Base-by-base conservation (phyloP, 2,888 invertebrate species). In the Horisme vitalbata region DNA sequence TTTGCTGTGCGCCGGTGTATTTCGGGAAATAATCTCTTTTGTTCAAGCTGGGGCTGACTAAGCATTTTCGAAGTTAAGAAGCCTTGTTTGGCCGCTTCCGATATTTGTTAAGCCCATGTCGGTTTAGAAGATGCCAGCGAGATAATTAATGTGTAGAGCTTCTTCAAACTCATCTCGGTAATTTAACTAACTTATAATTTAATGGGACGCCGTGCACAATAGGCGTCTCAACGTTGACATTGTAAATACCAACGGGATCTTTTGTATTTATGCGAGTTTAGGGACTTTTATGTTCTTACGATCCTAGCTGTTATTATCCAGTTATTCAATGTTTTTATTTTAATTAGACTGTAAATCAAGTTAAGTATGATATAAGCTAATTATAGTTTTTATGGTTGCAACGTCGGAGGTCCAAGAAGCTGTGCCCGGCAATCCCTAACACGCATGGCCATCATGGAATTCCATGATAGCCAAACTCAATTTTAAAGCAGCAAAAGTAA, bases 101-200 rank as follows among this genome's bases (percentile, higher is more conserved):
- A 79, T 84, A 83, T 83, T 83, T 83, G 84, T 79, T 77, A 78
- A 83, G 80, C 73, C 77, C 70, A 76, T 79, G 79, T 79, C 79
- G 75, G 80, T 79, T 76, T 71, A 73, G 75, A 74, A 79, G 79
- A 79, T 77, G 77, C 73, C 75, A 71, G 72, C 69, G 63, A 81
- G 81, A 83, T 85, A 85, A 84, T 85, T 81, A 83, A 84, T 83
- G 80, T 79, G 75, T 78, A 68, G 61, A 74, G 68, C 70, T 65
- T 69, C 69, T 68, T 55, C 57, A 56, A 68, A 70, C 68, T 67
- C 59, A 57, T 52, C 65, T 64, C 60, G 68, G 68, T 71, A 69
- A 75, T 76, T 79, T 75, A 74, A 68, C 68, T 58, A 77, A 79
- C 67, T 81, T 76, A 63, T 71, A 74, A 75, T 74, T 76, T 66